Evolutionary conservation across 1,140 invertebrate species (phyloP).

Genomic region (Scaptomyza pallida): DNA sequence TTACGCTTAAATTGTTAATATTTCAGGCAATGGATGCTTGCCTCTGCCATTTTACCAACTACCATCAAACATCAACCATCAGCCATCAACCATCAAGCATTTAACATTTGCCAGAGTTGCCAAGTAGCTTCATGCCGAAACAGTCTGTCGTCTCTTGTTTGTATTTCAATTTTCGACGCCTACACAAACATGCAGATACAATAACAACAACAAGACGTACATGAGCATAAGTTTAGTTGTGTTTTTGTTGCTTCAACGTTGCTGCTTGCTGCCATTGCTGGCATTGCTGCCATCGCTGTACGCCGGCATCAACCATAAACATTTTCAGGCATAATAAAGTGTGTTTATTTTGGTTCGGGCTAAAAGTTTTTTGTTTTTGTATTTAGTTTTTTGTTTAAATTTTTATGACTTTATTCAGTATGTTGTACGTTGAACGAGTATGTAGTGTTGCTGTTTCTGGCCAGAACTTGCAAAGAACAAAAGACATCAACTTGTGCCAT

Average conservation of each 20-base stretch:
- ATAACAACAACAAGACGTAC: conserved; percentile 34
- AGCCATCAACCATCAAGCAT: conserved; percentile 17
- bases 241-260: conserved; percentile 51
- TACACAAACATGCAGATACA: conserved; percentile 59
- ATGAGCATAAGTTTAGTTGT: conserved; percentile 65
- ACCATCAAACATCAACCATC: too few relatives aligned
- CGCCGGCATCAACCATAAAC: conserved; percentile 60
- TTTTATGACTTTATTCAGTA: conserved; percentile 73
- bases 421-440: too few relatives aligned
- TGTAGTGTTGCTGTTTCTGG: conserved; percentile 14
- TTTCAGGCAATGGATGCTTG: conserved; percentile 38
- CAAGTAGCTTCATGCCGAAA: conserved; percentile 6
- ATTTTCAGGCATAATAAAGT: conserved; percentile 73
- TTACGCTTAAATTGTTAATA: conserved; percentile 73
- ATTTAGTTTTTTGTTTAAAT: conserved; percentile 53
- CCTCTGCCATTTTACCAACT: conserved; percentile 16
- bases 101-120: conserved; percentile 6
- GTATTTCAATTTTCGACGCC: conserved; percentile 76
- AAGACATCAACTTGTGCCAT: conserved; percentile 39
- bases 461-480: not conserved
- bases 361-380: conserved; percentile 49
- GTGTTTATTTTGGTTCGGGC: conserved; percentile 64
- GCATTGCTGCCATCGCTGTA: conserved; percentile 7
- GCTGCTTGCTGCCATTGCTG: too few relatives aligned
- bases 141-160: conserved; percentile 56